Base-by-base conservation (phyloP, 1,140 invertebrate genomes). In the Neuroterus valhalla region DNA sequence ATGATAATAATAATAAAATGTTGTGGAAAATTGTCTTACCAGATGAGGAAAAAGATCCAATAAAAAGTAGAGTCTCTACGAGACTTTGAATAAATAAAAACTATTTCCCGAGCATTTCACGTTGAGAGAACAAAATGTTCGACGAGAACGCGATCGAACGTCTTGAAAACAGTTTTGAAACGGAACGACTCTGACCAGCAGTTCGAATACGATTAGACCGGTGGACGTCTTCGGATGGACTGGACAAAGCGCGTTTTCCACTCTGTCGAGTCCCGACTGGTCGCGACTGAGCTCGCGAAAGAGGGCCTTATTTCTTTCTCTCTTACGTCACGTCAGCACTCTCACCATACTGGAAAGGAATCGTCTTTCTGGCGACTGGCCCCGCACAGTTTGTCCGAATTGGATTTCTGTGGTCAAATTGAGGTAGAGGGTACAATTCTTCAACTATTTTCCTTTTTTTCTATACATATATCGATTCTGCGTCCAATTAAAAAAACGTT, bases 311-410 rank as follows among this genome's bases (percentile, higher is more conserved):
- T 31, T 62, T 31, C 55, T 31, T 62, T 31, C 55, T 62, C 26
- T 14, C 11, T 62, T 26, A 62, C 55, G 55, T 62, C 55, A 62
- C 55, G 55, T 62, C 55, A 62, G 55, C 55, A 62, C 55, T 62
- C 55, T 62, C 55, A 62, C 55, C 55, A 21, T 50, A 50, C 48
- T 50, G 19, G 48, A 50, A 50, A 19, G 48, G 48, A 50, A 17
- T 50, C 17, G 10, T 21, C 11, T 50, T 50, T 21, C 12, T 19
- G 21, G 10, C 11, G 48, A 21, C 11, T 8, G 31, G 31, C 5
- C 6, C 31, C 8, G 31, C 31, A 38, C 6, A 38, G 5, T 38
- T 5, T 5, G 5, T 1, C 6, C 31, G 1, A 38, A 38, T 38
- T 38, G 4, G 5, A 38, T 38, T 38, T 38, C 4, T 38, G 31